Evolutionary conservation across 1,140 invertebrate genomes (phyloP).

Genomic region (Heliconius hermathena): DNA sequence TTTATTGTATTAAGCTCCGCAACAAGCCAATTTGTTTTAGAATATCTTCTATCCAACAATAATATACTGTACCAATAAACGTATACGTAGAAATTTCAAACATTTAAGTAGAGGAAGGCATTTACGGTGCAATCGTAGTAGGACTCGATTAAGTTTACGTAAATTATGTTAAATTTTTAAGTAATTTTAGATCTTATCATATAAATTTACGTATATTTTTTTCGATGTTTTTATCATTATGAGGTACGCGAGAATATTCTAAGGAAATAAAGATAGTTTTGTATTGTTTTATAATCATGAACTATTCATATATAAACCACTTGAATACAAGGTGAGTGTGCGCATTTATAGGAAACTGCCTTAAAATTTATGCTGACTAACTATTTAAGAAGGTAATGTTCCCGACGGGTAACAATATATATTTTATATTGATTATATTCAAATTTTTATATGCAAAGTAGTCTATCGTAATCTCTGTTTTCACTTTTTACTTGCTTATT

Average conservation of each 20-base stretch:
- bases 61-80: not conserved
- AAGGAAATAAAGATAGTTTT: not conserved
- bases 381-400: conserved; percentile 35
- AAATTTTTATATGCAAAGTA: not conserved
- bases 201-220: not conserved
- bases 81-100: not conserved
- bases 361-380: conserved; percentile 39
- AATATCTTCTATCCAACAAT: not conserved
- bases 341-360: conserved; percentile 48
- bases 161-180: not conserved
- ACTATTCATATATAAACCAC: conserved; percentile 67
- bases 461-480: not conserved
- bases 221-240: not conserved
- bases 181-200: not conserved
- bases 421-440: no score
- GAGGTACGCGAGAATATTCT: not conserved
- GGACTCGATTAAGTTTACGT: not conserved
- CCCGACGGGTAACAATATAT: not conserved
- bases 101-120: not conserved
- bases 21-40: not conserved
- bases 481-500: no score
- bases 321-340: conserved; percentile 54
- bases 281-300: conserved; percentile 35
- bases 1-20: not conserved
- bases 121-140: not conserved